phyloP scores from a whole-genome alignment of 2,113 vertebrate species.

The Hemiprocne comata region DNA sequence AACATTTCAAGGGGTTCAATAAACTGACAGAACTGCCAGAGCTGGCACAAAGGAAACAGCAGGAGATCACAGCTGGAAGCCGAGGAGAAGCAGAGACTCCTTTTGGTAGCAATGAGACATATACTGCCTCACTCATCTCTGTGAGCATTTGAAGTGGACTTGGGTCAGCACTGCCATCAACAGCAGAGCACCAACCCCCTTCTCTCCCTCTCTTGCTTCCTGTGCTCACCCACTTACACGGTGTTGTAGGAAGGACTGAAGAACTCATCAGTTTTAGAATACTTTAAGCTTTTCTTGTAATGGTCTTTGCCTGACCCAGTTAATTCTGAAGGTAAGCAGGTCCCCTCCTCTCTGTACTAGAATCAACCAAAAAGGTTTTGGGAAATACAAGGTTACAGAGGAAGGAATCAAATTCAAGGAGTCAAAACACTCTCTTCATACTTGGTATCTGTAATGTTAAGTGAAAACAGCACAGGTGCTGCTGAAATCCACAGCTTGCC shows the following conservation, averaged over 20 bases:
- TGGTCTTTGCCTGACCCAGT: neutral
- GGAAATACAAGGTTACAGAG: neutral
- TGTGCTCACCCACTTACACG: neutral
- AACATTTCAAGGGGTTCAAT: neutral
- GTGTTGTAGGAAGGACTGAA: neutral
- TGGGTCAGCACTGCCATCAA: neutral
- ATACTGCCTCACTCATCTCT: neutral
- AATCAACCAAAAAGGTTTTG: neutral
- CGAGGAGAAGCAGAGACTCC: neutral
- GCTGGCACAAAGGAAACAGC: neutral
- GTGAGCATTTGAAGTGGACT: too few species aligned
- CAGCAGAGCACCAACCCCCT: neutral
- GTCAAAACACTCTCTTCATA: neutral
- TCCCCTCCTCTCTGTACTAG: neutral
- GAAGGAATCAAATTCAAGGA: neutral
- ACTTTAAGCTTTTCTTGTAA: neutral
- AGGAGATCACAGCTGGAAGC: neutral
- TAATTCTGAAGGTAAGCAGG: neutral
- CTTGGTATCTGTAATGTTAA: neutral
- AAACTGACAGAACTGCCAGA: neutral
- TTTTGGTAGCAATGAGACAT: neutral
- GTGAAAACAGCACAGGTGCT: neutral
- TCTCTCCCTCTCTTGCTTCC: neutral
- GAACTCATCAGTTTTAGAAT: neutral
- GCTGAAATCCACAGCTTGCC: neutral